Evolutionary conservation across 1,140 invertebrate species (phyloP), one percentile per base, ranked within the genome.

Genomic region (Drosophila sulfurigaster): DNA sequence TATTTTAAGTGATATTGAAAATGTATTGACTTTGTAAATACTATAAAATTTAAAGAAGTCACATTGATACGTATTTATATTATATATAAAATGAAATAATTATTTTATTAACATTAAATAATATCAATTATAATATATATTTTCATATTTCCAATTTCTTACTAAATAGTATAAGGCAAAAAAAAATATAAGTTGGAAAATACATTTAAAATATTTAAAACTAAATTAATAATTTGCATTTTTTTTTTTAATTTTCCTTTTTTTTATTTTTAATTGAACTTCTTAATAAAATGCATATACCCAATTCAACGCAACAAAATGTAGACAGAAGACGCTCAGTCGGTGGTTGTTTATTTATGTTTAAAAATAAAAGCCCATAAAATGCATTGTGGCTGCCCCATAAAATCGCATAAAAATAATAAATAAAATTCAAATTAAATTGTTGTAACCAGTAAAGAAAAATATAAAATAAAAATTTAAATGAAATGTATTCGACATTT

Each of bases 351-450:
- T 88, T 87, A 88, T 87, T 88, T 87, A 48, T 60, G 83, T 88
- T 88, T 88, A 82, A 88, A 87, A 87, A 87, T 88, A 87, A 88
- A 88, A 72, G 11, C 45, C 30, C 43, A 78, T 69, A 79, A 79
- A 79, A 69, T 35, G 62, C 72, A 75, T 59, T 79, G 79, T 59
- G 57, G 43, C 56, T 59, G 60, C 64, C 62, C 38, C 65, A 59
- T 71, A 67, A 67, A 81, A 85, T 70, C 65, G 52, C 75, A 82
- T 82, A 52, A 80, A 80, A 79, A 71, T 79, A 78, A 87, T 88
- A 88, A 87, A 87, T 87, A 88, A 88, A 88, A 87, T 75, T 88
- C 63, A 78, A 82, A 82, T 83, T 75, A 81, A 87, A 87, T 71
- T 70, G 52, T 78, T 82, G 54, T 70, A 70, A 62, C 56, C 25